Evolutionary conservation across 2,797 vertebrate species (phyloP), one percentile per base, ranked within the genome.

Genomic region (Pygocentrus nattereri): DNA sequence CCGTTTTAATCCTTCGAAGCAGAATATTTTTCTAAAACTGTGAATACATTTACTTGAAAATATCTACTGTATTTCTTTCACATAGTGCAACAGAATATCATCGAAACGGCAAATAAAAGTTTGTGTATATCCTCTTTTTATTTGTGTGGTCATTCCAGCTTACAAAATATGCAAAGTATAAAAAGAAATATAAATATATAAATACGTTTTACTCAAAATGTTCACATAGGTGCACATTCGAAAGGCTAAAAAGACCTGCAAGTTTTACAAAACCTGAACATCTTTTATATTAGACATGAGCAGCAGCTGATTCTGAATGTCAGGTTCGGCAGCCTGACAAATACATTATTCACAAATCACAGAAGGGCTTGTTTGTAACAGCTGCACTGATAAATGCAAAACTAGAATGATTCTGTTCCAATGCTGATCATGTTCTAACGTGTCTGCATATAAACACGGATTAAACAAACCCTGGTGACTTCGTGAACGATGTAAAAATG

Each of bases 181-280:
- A 38, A 47, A 82, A 59, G 52, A 54, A 68, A 25, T 80, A 77
- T 12, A 80, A 81, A 82, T 44, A 82, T 72, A 81, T 82, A 80
- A 73, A 78, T 78, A 81, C 19, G 71, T 47, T 27, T 78, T 56
- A 75, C 18, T 64, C 18, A 78, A 79, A 84, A 79, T 50, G 78
- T 23, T 76, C 59, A 73, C 25, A 34, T 41, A 25, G n/a, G 34
- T 41, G 49, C 49, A 78, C 34, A 50, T 52, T 74, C 34, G 34
- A 75, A 79, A 64, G 4, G 61, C 8, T 23, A 72, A 44, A 76
- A 80, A 74, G 16, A 19, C 11, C 31, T 74, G 44, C 44, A 15
- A 58, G 59, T 21, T 50, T 62, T 23, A 56, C 4, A 23, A 56
- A 76, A 47, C 64, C n/a, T 18, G 50, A 56, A 69, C n/a, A 73